A percentile compares a stretch with the other conserved stretches of the same genome.
Conservation (phyloP, 2,113 vertebrate species). For the Apus apus region DNA sequence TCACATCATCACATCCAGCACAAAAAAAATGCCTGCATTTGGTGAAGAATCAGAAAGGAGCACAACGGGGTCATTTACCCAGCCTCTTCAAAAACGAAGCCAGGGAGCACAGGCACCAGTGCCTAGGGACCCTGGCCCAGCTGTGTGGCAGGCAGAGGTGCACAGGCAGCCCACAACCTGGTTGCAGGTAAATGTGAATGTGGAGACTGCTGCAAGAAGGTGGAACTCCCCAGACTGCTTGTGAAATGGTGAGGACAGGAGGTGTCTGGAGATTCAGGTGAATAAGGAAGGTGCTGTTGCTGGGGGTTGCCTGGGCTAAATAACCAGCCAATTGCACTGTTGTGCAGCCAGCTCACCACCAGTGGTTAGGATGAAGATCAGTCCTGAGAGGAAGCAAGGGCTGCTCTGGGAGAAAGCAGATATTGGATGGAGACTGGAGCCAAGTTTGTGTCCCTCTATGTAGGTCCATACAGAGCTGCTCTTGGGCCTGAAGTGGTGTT, state of each 20-base stretch:
- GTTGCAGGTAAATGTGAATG: neutral
- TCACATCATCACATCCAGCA: neutral
- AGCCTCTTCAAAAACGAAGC: constrained; percentile 19
- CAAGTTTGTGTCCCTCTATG: fast-evolving
- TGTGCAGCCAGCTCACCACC: neutral
- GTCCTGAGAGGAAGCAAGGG: neutral
- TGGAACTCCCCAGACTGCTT: neutral
- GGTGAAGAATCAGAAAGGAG: constrained; percentile 27
- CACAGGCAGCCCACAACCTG: neutral
- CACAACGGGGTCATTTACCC: neutral
- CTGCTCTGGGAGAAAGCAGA: neutral
- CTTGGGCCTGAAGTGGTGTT: neutral
- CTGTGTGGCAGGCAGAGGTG: neutral
- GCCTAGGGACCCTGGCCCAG: neutral
- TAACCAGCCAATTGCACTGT: neutral
- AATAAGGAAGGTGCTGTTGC: neutral
- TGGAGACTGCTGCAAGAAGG: neutral
- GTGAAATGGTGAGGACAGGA: neutral
- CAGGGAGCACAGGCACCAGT: neutral
- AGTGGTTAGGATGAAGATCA: neutral
- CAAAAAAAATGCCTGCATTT: neutral
- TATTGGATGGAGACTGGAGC: neutral
- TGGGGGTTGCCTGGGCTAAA: neutral
- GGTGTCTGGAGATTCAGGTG: neutral
- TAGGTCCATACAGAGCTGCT: neutral